Evolutionary conservation across 35 echinoderm and acorn worm genomes (phyloP).

Genomic region (Amphiura filiformis): DNA sequence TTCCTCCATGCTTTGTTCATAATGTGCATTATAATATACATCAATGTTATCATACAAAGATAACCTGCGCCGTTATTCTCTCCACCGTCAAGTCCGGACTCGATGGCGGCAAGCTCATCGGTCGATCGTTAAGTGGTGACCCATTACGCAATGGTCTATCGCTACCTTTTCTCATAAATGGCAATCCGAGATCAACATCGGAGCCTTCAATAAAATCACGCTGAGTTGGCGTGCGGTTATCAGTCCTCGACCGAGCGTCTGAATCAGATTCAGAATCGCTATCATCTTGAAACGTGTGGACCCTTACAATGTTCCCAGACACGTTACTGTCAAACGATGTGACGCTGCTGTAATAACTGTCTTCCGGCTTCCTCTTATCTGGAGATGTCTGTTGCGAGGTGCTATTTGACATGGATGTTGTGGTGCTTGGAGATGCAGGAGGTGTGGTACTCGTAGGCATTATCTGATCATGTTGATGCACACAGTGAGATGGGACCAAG

Average conservation of each 20-base stretch:
- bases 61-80: slow-evolving; percentile 57
- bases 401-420: slow-evolving; percentile 46
- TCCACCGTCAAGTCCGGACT: slow-evolving; percentile 47
- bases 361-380: slow-evolving; percentile 69
- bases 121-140: slow-evolving; percentile 64
- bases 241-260: slow-evolving; percentile 12
- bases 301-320: slow-evolving; percentile 6
- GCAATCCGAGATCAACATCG: not conserved
- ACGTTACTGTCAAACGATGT: slow-evolving; percentile 73
- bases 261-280: slow-evolving; percentile 19
- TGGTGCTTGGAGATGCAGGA: slow-evolving; percentile 45
- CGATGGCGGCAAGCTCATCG: slow-evolving; percentile 75
- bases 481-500: slow-evolving; percentile 51
- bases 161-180: slow-evolving; percentile 31
- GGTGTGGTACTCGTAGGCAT: slow-evolving; percentile 44
- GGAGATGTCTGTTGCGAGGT: slow-evolving; percentile 86
- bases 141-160: slow-evolving; percentile 42
- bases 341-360: slow-evolving; percentile 87
- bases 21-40: slow-evolving; percentile 88
- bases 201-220: slow-evolving; percentile 38
- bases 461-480: slow-evolving; percentile 45
- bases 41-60: slow-evolving; percentile 90
- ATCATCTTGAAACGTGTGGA: not conserved
- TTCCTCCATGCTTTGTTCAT: slow-evolving; percentile 92
- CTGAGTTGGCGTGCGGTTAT: slow-evolving; percentile 44